Percentiles rank a stretch among this genome's conserved stretches.
These are phyloP conservation scores for Hydrophis major DNA, from an alignment of 2,797 vertebrate genomes.

Conservation along the genomic window DNA sequence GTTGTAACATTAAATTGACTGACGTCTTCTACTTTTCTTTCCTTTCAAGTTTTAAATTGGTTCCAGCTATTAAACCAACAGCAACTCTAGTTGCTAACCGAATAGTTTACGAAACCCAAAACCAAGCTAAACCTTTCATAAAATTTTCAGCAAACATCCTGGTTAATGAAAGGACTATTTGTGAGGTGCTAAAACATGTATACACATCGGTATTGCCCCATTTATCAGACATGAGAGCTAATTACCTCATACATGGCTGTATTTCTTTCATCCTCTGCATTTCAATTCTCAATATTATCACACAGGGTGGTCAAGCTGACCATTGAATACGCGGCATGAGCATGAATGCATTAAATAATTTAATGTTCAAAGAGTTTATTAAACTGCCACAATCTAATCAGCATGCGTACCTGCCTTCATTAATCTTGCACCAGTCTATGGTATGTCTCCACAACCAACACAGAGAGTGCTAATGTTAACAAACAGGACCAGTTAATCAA, in stretches of 20 bases:
- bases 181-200: slow-evolving; percentile 89
- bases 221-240: slow-evolving; percentile 97
- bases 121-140: slow-evolving; percentile 82
- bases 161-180: slow-evolving; percentile 90
- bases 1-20: slow-evolving; percentile 66
- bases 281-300: slow-evolving; percentile 96
- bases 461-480: slow-evolving; percentile 87
- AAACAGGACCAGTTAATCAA: slow-evolving; percentile 98
- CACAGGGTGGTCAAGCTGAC: slow-evolving; percentile 88
- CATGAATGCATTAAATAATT: slow-evolving; percentile 99
- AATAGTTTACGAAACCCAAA: slow-evolving; percentile 73
- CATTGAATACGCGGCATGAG: slow-evolving; percentile 91
- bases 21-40: slow-evolving; percentile 59
- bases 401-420: slow-evolving; percentile 84
- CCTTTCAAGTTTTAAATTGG: slow-evolving; percentile 67
- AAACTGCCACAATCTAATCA: slow-evolving; percentile 88
- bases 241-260: slow-evolving; percentile 90
- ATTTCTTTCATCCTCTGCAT: slow-evolving; percentile 91
- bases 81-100: slow-evolving; percentile 63
- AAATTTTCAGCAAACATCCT: slow-evolving; percentile 80
- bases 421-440: slow-evolving; percentile 84
- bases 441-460: slow-evolving; percentile 84
- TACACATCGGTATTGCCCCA: slow-evolving; percentile 97
- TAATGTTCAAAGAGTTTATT: slow-evolving; percentile 92
- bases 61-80: slow-evolving; percentile 66